Base-by-base conservation (phyloP, 2,888 invertebrate genomes). In the Phaonia tiefii region DNA sequence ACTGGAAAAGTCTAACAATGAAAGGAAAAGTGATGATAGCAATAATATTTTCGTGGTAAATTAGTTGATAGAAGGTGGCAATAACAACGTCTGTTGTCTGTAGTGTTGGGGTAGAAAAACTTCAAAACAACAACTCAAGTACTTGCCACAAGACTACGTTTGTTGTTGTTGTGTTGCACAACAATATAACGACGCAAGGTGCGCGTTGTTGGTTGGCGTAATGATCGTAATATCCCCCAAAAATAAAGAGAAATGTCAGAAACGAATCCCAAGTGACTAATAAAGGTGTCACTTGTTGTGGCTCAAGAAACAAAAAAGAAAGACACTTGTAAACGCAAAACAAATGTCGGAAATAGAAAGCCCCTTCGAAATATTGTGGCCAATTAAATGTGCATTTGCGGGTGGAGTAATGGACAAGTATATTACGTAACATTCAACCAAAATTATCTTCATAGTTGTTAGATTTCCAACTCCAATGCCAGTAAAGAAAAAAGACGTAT, bases 1-100 rank as follows among this genome's bases (percentile, higher is more conserved):
- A 75, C 69, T 73, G 58, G 20, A 56, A 75, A 71, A 75, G 63
- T 66, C 70, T 66, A 73, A 82, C 75, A 73, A 63, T 73, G 60
- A 56, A 37, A 51, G 72, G 49, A 72, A 60, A 75, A 56, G 71
- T 80, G 70, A 73, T 66, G 73, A 66, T 60, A 66, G 66, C 26
- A 71, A 63, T 37, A 54, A 37, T 72, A 25, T 37, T 72, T 79
- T 76, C 42, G 49, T 74, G 60, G 39, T 66, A 73, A 75, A 58
- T 75, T 74, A 66, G 66, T 71, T 46, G 51, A 37, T 66, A 81
- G 39, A 54, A 70, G 42, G 26, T 56, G 69, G 49, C 51, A 70
- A 58, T 15, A 80, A 56, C 20, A 54, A 2, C n/a, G 46, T 39
- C n/a, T n/a, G 8, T 31, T 31, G 31, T 31, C 4, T 3, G 8